phyloP scores from a whole-genome alignment of 1,140 invertebrate species.

The Drosophila kikkawai region DNA sequence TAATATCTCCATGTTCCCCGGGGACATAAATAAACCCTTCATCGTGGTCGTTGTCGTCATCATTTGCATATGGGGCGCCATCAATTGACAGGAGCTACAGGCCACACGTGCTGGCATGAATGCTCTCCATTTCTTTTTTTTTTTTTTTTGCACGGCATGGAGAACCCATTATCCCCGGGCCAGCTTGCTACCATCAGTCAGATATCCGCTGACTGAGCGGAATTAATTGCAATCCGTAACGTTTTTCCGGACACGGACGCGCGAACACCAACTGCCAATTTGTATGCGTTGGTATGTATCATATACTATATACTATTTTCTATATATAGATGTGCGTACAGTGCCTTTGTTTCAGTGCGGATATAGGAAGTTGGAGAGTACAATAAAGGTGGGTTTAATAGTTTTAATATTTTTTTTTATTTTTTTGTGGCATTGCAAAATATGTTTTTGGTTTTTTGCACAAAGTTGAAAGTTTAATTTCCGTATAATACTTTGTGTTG shows the following conservation, averaged over 20 bases:
- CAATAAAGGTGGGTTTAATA: neutral
- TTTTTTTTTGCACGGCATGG: constrained; percentile 24
- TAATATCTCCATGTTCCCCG: constrained; percentile 31
- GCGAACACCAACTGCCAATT: constrained; percentile 38
- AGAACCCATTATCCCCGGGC: constrained; percentile 10
- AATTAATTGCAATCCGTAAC: constrained; percentile 84
- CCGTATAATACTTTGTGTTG: neutral
- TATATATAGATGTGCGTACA: neutral
- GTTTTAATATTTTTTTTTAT: neutral
- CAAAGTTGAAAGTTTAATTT: neutral
- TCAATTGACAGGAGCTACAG: constrained; percentile 42
- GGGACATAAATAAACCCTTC: constrained; percentile 29
- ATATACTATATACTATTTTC: neutral
- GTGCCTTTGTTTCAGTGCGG: neutral
- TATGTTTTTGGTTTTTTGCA: neutral
- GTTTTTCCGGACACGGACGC: constrained; percentile 58
- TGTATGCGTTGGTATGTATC: constrained; percentile 11
- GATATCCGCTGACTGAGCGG: constrained; percentile 71
- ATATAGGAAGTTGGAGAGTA: neutral
- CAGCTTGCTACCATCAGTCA: constrained; percentile 26
- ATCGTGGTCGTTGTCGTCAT: constrained; percentile 48
- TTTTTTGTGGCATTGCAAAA: neutral
- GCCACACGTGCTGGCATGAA: constrained; percentile 38
- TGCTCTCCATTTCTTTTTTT: constrained; percentile 12
- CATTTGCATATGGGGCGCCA: constrained; percentile 57